phyloP scores from a whole-genome alignment of 2,797 vertebrate species.

The Halcyon chelicuti region DNA sequence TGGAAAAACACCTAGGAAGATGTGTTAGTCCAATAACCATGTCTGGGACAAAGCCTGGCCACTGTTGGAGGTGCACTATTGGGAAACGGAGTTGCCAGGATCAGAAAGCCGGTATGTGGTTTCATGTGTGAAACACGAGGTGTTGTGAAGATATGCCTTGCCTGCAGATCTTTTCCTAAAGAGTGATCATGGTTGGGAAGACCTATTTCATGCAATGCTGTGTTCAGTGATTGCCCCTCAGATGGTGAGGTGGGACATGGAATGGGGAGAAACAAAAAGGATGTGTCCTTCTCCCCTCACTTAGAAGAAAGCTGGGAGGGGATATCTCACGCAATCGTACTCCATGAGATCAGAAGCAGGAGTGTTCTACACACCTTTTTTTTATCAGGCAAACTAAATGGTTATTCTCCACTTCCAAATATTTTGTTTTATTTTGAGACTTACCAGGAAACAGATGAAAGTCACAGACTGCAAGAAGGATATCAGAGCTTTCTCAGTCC shows the following conservation, averaged over 20 bases:
- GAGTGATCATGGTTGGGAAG: not conserved
- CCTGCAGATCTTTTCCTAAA: not conserved
- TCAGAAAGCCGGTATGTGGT: accelerated
- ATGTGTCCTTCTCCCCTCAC: accelerated
- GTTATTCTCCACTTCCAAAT: not conserved
- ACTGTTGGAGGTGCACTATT: not conserved
- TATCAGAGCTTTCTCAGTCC: not conserved
- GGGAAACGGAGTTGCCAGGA: not conserved
- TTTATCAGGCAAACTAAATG: not conserved
- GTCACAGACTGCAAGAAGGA: not conserved
- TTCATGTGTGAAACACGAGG: not conserved
- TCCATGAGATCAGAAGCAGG: accelerated
- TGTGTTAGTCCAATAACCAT: not conserved
- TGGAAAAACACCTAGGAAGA: not conserved
- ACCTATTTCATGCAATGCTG: not conserved
- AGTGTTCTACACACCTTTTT: not conserved
- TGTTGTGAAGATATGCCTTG: not conserved
- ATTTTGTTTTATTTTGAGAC: not conserved
- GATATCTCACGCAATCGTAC: not conserved
- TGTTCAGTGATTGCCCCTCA: accelerated
- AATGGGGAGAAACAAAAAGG: not conserved
- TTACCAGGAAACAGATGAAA: not conserved
- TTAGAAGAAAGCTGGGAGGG: not conserved
- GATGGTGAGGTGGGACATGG: no score
- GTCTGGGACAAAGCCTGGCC: not conserved